Base-by-base conservation (phyloP, 1,140 invertebrate species). In the Conus ventricosus region DNA sequence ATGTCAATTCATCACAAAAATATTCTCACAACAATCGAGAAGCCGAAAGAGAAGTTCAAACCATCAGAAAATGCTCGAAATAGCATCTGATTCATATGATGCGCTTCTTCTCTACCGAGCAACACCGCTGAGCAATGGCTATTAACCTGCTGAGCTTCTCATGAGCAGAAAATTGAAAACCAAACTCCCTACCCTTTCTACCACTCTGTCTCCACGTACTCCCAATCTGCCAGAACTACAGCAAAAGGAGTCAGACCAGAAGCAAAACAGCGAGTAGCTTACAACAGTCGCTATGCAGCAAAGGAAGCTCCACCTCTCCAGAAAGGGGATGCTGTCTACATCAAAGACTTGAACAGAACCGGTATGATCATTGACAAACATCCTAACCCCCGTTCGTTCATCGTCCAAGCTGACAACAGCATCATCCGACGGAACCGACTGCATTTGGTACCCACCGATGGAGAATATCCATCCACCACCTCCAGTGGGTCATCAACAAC, bases 1-100 rank as follows among this genome's bases (percentile, higher is more conserved):
- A 95, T 89, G 81, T 87, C 4, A 95, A 92, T 10, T 93, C 91
- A 15, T 93, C 90, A 55, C 95, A 95, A 6, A 85, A 91, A 5
- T 89, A 91, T 75, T 71, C 88, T 10, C 88, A 90, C 27, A 76
- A 71, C 13, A 93, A 92, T 89, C 91, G 91, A 5, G 80, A 87
- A 60, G 90, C 88, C 10, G 91, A 92, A 88, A 78, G 53, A 17
- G 89, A 78, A 0, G 89, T 91, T 1, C 89, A 90, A 85, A 86
- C 84, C 11, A 88, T 86, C 7, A 92, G 80, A 71, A 67, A 11
- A 23, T 91, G 1, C 60, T 91, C 81, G 90, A 84, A 55, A 91
- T 91, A 89, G 57, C 63, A 17, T 81, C 57, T 60, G 57, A 60
- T 15, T 15, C 1, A 60, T 60, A 60, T 15, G 15, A 60, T 60